A percentile compares a stretch with the other conserved stretches of the same genome.
These are phyloP conservation scores for Capitulum mitella DNA, from an alignment of 2,888 invertebrate species.

Conservation along the genomic window DNA sequence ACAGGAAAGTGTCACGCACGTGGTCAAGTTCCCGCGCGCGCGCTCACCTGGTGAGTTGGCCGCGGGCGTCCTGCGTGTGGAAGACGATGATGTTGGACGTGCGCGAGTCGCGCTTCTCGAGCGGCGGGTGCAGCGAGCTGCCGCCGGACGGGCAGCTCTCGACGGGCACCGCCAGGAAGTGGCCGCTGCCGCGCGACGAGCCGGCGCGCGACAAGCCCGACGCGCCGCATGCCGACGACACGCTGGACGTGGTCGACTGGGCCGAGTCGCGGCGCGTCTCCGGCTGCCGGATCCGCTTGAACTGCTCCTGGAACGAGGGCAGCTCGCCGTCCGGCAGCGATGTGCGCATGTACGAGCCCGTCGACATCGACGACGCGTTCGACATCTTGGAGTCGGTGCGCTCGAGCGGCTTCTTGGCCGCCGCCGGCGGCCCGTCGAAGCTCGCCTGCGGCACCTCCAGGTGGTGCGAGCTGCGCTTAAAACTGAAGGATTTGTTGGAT, in stretches of 20 bases:
- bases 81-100: constrained; percentile 35
- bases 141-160: constrained; percentile 13
- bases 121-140: not conserved
- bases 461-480: constrained; percentile 31
- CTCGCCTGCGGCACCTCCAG: constrained; percentile 29
- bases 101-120: constrained; percentile 23
- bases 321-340: constrained; percentile 29
- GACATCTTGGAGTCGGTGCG: constrained; percentile 33
- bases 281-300: constrained; percentile 7
- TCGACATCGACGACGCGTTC: constrained; percentile 26
- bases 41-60: constrained; percentile 35
- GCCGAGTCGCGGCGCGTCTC: constrained; percentile 28
- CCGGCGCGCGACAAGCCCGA: constrained; percentile 12
- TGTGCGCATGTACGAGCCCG: constrained; percentile 30
- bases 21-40: no score
- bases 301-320: constrained; percentile 29
- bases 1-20: no score
- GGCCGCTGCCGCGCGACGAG: constrained; percentile 12
- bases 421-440: not conserved
- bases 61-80: constrained; percentile 35
- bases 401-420: constrained; percentile 23
- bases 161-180: constrained; percentile 2
- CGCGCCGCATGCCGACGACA: constrained; percentile 24
- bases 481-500: constrained; percentile 36
- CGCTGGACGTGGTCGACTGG: constrained; percentile 32